Percentiles rank a stretch among this genome's conserved stretches.
Evolutionary conservation across 2,113 vertebrate species (phyloP).

Genomic region (Psilopogon haemacephalus): DNA sequence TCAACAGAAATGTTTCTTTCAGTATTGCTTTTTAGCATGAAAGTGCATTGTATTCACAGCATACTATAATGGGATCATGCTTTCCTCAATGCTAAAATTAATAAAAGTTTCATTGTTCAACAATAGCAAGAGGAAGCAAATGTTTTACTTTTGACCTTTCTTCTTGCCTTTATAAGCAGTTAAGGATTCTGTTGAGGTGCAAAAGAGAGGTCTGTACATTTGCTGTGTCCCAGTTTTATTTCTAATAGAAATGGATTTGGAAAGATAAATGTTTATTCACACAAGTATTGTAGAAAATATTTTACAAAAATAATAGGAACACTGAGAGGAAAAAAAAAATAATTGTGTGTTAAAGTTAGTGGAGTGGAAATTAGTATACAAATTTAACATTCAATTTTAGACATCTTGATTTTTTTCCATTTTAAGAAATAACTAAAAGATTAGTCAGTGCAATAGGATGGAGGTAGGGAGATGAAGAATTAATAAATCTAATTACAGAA

Average conservation of each 20-base stretch:
- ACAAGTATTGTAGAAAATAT: neutral
- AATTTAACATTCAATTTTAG: neutral
- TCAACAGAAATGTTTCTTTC: neutral
- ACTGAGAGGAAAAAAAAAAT: neutral
- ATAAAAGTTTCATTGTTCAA: neutral
- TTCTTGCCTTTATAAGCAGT: neutral
- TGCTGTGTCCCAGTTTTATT: neutral
- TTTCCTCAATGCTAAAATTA: neutral
- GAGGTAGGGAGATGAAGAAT: neutral
- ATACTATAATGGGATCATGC: neutral
- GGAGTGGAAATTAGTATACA: neutral
- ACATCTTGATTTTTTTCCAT: neutral
- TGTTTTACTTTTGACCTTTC: neutral
- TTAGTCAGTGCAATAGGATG: neutral
- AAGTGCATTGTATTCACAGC: neutral
- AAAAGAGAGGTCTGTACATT: neutral
- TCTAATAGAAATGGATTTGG: neutral
- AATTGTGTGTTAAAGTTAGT: neutral
- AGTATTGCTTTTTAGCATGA: neutral
- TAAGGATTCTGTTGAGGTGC: neutral
- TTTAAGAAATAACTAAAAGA: neutral
- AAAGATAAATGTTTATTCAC: neutral
- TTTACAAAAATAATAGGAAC: neutral
- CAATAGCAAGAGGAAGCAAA: neutral
- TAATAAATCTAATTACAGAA: neutral